Percentiles rank a stretch among this genome's conserved stretches.
Conservation (phyloP, 2,797 vertebrate species). For the Phoeniculus purpureus region DNA sequence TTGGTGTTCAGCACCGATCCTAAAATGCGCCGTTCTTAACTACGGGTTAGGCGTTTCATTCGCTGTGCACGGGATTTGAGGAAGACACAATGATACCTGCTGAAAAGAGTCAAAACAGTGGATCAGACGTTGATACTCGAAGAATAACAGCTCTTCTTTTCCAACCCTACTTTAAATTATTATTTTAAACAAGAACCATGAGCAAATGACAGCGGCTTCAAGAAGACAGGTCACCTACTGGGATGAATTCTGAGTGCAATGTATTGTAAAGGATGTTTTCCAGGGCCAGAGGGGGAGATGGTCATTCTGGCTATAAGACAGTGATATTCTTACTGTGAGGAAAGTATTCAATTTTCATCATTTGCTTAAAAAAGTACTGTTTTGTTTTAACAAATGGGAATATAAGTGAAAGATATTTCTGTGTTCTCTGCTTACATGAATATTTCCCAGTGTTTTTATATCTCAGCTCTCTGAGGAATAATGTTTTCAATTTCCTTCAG, state of each 20-base stretch:
- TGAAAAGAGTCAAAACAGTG: slow-evolving; percentile 55
- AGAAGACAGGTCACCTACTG: slow-evolving; percentile 29
- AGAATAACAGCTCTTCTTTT: slow-evolving; percentile 29
- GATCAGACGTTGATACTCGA: neutral
- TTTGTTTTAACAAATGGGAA: slow-evolving; percentile 67
- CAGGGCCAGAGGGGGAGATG: neutral
- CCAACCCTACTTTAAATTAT: neutral
- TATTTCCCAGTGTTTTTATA: slow-evolving; percentile 63
- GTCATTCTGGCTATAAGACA: neutral
- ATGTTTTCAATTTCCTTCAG: slow-evolving; percentile 65
- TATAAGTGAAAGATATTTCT: slow-evolving; percentile 62
- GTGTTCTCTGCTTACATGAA: slow-evolving; percentile 44
- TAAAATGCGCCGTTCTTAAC: slow-evolving; percentile 3
- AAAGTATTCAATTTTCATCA: slow-evolving; percentile 47
- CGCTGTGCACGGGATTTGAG: slow-evolving; percentile 5
- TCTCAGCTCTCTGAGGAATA: slow-evolving; percentile 45
- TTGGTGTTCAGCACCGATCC: neutral
- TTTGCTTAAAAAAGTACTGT: slow-evolving; percentile 50
- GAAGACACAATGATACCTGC: slow-evolving; percentile 35
- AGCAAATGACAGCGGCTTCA: slow-evolving; percentile 15
- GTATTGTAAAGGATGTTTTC: neutral
- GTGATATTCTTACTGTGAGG: slow-evolving; percentile 29
- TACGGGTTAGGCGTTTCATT: slow-evolving; percentile 36
- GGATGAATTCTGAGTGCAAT: neutral
- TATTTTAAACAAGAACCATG: slow-evolving; percentile 14